phyloP scores from a whole-genome alignment of 2,113 vertebrate genomes.

The Eretmochelys imbricata region DNA sequence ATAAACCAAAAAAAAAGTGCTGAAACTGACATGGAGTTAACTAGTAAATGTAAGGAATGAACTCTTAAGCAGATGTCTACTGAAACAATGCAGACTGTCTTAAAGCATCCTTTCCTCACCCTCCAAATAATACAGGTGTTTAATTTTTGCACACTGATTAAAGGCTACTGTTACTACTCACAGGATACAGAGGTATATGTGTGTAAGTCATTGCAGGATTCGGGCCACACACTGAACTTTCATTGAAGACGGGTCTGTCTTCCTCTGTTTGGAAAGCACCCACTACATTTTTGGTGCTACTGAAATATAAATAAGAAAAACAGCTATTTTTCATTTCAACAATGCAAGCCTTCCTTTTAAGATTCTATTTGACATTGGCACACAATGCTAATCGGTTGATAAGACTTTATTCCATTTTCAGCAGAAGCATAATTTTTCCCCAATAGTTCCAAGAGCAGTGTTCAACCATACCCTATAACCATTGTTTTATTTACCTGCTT shows the following conservation, averaged over 20 bases:
- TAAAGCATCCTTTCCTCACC: background rate
- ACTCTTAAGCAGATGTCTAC: background rate
- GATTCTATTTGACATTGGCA: background rate
- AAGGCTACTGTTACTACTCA: background rate
- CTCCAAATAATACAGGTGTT: background rate
- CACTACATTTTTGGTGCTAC: background rate
- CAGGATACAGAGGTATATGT: background rate
- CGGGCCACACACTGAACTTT: background rate
- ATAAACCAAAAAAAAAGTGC: background rate
- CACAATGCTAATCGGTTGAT: background rate
- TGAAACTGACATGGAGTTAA: background rate
- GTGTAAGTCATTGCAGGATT: background rate
- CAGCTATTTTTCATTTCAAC: background rate
- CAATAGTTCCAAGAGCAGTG: background rate
- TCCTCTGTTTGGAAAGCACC: background rate
- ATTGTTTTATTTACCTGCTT: constrained; percentile 36
- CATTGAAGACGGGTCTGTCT: background rate
- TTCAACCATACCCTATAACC: constrained; percentile 6
- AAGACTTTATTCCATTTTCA: constrained; percentile 23
- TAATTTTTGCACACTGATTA: background rate
- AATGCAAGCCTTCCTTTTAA: background rate
- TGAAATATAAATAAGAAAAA: background rate
- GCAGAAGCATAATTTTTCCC: constrained; percentile 31
- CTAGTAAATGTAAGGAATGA: background rate
- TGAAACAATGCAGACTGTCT: background rate